These are phyloP conservation scores for Phymorhynchus buccinoides DNA, from an alignment of 1,140 invertebrate species.

Conservation along the genomic window DNA sequence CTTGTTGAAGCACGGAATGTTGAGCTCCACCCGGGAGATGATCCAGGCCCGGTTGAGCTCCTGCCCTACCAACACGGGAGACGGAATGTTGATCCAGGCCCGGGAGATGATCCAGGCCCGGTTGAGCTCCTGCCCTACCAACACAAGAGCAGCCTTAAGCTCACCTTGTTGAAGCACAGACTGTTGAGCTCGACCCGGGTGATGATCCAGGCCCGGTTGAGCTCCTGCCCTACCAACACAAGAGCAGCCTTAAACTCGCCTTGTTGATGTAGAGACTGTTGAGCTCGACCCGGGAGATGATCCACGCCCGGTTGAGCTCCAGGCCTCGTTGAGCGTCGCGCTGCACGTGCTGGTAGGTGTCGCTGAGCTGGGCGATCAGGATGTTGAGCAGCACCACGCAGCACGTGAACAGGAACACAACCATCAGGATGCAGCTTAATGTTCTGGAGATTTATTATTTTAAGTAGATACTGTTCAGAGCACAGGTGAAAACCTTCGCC, in stretches of 20 bases:
- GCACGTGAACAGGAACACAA: constrained; percentile 64
- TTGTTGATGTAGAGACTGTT: constrained; percentile 60
- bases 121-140: constrained; percentile 64
- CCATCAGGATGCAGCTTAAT: constrained; percentile 62
- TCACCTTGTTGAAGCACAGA: constrained; percentile 54
- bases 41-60: constrained; percentile 68
- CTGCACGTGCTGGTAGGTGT: constrained; percentile 67
- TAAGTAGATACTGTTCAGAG: no score
- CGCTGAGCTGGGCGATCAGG: constrained; percentile 65
- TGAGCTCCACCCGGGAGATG: constrained; percentile 63
- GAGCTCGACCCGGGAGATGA: constrained; percentile 62
- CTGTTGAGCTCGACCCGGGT: constrained; percentile 64
- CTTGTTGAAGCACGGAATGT: constrained; percentile 58
- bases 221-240: constrained; percentile 62
- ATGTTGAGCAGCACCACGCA: constrained; percentile 64
- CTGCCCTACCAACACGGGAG: no score
- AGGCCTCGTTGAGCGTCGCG: constrained; percentile 63
- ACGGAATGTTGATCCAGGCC: constrained; percentile 63
- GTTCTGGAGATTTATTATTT: constrained; percentile 51
- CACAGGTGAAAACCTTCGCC: no score
- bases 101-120: constrained; percentile 65
- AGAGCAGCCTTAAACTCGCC: constrained; percentile 27
- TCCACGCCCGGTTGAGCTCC: constrained; percentile 66
- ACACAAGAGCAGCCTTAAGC: no score
- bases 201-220: constrained; percentile 67